Percentiles rank a stretch among this genome's conserved stretches.
These are phyloP conservation scores for Perodicticus potto DNA, from an alignment of 2,797 vertebrate genomes.

Conservation along the genomic window DNA sequence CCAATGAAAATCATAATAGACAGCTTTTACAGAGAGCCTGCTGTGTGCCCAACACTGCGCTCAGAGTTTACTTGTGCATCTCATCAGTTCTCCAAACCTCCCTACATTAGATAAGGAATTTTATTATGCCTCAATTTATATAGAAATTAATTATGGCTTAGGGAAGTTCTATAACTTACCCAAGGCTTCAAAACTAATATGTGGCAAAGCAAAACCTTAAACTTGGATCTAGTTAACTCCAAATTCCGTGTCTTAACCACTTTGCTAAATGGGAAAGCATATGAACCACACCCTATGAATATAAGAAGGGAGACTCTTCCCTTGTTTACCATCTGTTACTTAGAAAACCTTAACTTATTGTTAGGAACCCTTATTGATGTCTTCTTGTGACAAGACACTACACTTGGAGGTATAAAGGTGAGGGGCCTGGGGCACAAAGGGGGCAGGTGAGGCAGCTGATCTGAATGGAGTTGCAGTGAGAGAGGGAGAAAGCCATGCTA, in stretches of 20 bases:
- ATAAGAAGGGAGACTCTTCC: neutral
- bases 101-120: neutral
- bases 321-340: neutral
- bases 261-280: neutral
- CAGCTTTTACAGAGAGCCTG: conserved; percentile 2
- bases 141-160: neutral
- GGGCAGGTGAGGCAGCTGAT: neutral
- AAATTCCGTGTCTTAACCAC: neutral
- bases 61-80: neutral
- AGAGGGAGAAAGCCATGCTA: conserved; percentile 4
- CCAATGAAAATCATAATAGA: neutral
- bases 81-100: neutral
- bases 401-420: neutral
- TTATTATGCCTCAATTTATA: neutral
- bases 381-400: neutral
- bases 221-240: neutral
- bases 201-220: neutral
- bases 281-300: neutral
- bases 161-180: neutral
- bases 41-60: neutral
- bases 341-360: neutral
- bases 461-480: neutral
- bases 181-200: neutral
- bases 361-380: neutral
- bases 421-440: neutral